Conservation (phyloP, 2,113 vertebrate species). For the Tachysurus vachellii region DNA sequence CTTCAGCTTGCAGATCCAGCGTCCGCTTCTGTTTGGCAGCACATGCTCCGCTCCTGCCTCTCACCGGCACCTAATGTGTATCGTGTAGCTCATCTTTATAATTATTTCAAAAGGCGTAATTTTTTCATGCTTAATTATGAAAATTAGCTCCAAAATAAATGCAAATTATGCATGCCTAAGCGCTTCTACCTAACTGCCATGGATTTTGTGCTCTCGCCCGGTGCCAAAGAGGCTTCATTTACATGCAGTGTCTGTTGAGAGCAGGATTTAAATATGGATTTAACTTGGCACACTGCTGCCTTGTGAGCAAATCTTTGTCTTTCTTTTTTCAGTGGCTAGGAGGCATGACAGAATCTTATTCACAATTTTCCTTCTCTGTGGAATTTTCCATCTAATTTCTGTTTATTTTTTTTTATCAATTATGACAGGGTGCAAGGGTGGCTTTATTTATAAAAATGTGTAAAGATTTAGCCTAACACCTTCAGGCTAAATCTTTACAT, state of each 20-base stretch:
- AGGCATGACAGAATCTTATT: conserved; percentile 62
- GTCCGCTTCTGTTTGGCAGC: not conserved
- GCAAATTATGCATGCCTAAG: conserved; percentile 54
- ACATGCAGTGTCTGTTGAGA: conserved; percentile 64
- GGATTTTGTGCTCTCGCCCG: conserved; percentile 63
- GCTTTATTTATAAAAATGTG: conserved; percentile 4
- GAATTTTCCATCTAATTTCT: not conserved
- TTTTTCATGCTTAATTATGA: conserved; percentile 55
- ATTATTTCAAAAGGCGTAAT: conserved; percentile 53
- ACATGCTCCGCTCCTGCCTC: not conserved
- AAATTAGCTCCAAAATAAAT: conserved; percentile 58
- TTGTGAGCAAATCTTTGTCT: conserved; percentile 62
- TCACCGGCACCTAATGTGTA: not conserved
- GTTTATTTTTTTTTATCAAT: not conserved
- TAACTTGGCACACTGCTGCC: conserved; percentile 63
- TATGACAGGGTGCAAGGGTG: not conserved
- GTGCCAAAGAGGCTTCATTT: conserved; percentile 73
- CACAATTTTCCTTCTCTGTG: conserved; percentile 52
- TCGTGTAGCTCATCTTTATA: conserved; percentile 49
- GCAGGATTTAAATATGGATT: conserved; percentile 69
- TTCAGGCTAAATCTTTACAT: too few relatives aligned
- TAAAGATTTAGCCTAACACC: not conserved
- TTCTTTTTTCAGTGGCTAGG: conserved; percentile 66
- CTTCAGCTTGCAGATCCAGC: not conserved
- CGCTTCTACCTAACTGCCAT: conserved; percentile 56